Conservation (phyloP, 2,888 invertebrate species). For the Agriopis leucophaearia region DNA sequence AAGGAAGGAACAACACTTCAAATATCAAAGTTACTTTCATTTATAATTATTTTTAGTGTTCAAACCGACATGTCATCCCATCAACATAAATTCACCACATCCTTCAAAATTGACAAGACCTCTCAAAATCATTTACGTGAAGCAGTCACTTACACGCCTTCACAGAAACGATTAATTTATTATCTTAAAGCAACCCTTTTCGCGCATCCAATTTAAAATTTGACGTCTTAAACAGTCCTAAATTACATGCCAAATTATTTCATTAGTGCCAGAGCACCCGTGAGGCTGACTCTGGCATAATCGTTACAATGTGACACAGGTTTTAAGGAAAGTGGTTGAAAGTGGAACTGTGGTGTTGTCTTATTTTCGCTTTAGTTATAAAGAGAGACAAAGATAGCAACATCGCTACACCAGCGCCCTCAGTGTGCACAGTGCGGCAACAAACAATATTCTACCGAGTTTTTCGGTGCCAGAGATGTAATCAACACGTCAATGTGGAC, state of each 20-base stretch:
- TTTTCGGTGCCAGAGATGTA: constrained; percentile 79
- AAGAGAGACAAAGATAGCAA: no score
- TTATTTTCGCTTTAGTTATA: no score
- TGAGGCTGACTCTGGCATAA: constrained; percentile 57
- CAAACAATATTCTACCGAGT: constrained; percentile 37
- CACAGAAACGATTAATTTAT: constrained; percentile 84
- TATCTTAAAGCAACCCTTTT: constrained; percentile 80
- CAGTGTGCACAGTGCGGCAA: no score
- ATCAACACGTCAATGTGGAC: constrained; percentile 79
- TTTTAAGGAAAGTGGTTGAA: no score
- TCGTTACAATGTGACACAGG: constrained; percentile 45
- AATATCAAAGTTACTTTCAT: no score
- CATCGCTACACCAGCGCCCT: no score
- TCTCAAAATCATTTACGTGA: constrained; percentile 70
- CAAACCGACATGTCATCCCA: constrained; percentile 9
- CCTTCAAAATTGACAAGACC: constrained; percentile 28
- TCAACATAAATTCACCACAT: constrained; percentile 19
- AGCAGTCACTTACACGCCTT: constrained; percentile 59
- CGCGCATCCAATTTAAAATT: constrained; percentile 85
- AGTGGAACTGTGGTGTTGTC: no score
- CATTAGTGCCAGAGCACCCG: constrained; percentile 76
- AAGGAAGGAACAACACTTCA: no score
- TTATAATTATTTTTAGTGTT: no score
- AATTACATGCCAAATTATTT: constrained; percentile 85
- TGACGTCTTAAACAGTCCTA: constrained; percentile 86